Evolutionary conservation across 2,888 invertebrate species (phyloP).

Genomic region (Lithophane semibrunnea): DNA sequence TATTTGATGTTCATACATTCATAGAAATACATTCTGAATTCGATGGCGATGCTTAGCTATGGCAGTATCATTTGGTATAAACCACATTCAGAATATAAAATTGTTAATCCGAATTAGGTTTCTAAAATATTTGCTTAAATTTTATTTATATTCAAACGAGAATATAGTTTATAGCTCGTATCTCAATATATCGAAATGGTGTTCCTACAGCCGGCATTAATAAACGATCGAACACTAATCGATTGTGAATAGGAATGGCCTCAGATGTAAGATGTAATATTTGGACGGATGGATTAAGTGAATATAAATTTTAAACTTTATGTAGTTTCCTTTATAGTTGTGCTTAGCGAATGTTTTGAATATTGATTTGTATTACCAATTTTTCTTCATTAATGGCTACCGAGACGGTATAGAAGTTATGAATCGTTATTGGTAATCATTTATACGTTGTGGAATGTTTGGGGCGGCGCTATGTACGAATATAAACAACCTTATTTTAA

Average conservation of each 20-base stretch:
- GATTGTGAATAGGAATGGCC: constrained; percentile 84
- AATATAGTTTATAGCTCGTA: constrained; percentile 77
- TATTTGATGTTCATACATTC: constrained; percentile 55
- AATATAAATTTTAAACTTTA: constrained; percentile 78
- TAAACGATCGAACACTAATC: constrained; percentile 79
- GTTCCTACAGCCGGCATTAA: constrained; percentile 74
- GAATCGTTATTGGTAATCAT: constrained; percentile 70
- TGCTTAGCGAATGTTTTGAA: constrained; percentile 72
- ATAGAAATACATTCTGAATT: constrained; percentile 43
- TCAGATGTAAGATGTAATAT: constrained; percentile 76
- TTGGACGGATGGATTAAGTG: constrained; percentile 76
- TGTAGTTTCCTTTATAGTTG: constrained; percentile 74
- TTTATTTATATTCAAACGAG: constrained; percentile 81
- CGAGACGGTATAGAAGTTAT: constrained; percentile 67
- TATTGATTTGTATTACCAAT: constrained; percentile 79
- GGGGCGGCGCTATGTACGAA: constrained; percentile 66
- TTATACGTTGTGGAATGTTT: constrained; percentile 65
- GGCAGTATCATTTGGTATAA: constrained; percentile 57
- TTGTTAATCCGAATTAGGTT: constrained; percentile 68
- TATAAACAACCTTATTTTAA: constrained; percentile 74
- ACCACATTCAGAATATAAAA: constrained; percentile 63
- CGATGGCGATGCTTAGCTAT: constrained; percentile 47
- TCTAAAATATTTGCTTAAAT: constrained; percentile 79
- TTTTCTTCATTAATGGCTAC: constrained; percentile 78
- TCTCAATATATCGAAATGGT: constrained; percentile 76